phyloP scores from a whole-genome alignment of 2,113 vertebrate genomes.

The Colossoma macropomum region DNA sequence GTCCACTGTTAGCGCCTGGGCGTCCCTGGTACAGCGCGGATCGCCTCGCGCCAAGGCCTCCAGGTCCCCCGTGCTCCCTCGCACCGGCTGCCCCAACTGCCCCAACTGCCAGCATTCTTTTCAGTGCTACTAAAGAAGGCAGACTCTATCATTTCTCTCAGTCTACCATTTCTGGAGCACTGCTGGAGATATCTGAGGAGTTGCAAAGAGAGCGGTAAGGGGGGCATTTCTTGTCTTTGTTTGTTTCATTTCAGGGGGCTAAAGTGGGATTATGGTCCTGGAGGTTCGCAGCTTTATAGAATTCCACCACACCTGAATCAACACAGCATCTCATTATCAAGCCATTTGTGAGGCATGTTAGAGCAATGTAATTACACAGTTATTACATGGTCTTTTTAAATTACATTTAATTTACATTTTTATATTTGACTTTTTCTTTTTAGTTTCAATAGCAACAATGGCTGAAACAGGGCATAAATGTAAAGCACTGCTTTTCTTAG shows the following conservation, averaged over 20 bases:
- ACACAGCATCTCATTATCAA: not conserved
- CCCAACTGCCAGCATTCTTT: conserved; percentile 30
- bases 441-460: no score
- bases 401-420: no score
- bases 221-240: not conserved
- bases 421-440: no score
- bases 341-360: not conserved
- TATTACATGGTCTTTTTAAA: no score
- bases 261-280: not conserved
- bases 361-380: no score
- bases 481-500: no score
- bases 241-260: not conserved
- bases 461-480: no score
- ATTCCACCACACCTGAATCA: not conserved
- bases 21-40: conserved; percentile 64
- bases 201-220: not conserved
- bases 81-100: conserved; percentile 31
- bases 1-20: conserved; percentile 52
- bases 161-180: not conserved
- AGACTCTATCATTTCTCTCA: not conserved
- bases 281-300: not conserved
- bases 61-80: not conserved
- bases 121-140: not conserved
- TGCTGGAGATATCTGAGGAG: not conserved
- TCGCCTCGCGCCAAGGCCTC: conserved; percentile 39